A percentile compares a stretch with the other conserved stretches of the same genome.
Conservation (phyloP, 2,797 vertebrate species). For the Peromyscus attwateri region DNA sequence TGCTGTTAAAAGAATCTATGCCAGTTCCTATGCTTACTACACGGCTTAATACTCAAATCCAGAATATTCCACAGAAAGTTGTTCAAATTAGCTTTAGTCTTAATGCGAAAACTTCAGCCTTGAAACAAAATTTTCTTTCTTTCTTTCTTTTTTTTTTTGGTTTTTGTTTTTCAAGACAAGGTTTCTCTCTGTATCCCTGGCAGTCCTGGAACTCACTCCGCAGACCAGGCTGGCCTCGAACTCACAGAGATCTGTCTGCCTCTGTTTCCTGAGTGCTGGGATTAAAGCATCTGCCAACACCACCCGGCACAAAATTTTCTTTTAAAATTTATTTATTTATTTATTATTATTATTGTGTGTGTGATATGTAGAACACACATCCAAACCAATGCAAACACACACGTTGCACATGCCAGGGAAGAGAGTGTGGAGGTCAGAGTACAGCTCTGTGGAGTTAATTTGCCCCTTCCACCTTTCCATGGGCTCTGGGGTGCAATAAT, state of each 20-base stretch:
- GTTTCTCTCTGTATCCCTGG: background rate
- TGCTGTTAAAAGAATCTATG: background rate
- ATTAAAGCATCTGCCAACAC: background rate
- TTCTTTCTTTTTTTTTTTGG: background rate
- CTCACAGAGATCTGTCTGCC: background rate
- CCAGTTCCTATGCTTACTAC: slow-evolving; percentile 16
- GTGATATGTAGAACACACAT: background rate
- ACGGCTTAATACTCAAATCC: slow-evolving; percentile 46
- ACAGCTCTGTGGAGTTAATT: background rate
- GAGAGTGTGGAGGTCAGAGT: background rate
- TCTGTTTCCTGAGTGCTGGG: background rate
- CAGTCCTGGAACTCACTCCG: background rate
- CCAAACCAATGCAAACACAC: background rate
- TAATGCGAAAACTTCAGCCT: slow-evolving; percentile 49
- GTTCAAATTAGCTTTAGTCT: slow-evolving; percentile 60
- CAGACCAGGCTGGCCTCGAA: background rate
- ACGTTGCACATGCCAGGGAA: background rate
- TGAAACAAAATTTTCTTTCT: slow-evolving; percentile 55
- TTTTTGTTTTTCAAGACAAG: background rate
- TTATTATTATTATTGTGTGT: background rate
- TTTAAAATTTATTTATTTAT: background rate
- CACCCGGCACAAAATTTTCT: background rate
- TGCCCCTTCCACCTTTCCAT: background rate
- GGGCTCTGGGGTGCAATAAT: background rate
- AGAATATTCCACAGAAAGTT: slow-evolving; percentile 43